Base-by-base conservation (phyloP, 2,797 vertebrate genomes). In the Enteromius viviparus region DNA sequence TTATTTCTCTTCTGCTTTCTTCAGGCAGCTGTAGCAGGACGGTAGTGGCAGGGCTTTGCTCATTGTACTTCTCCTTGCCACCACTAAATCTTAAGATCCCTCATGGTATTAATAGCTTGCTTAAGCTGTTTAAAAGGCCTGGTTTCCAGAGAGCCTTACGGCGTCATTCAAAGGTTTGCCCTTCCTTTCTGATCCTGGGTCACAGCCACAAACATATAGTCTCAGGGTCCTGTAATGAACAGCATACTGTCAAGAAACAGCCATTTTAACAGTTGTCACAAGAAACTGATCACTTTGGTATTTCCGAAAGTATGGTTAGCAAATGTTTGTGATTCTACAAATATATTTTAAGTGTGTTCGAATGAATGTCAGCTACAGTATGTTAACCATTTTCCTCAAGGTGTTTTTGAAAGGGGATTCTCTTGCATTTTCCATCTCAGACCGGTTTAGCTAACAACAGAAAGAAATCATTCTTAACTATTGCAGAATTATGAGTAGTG, bases 21-120 rank as follows among this genome's bases (percentile, higher is more conserved):
- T 78, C 26, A 3, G 47, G n/a, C 49, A 64, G 29, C 81, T 79
- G 45, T 62, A 51, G 8, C 26, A 32, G 47, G 55, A 40, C 55
- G 29, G 37, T 58, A 11, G 26, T 62, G 14, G 26, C 29, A 15
- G 15, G n/a, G 34, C 47, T 70, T 68, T 53, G 8, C 26, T 80
- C 64, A 69, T 47, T 37, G 47, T 65, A n/a, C 60, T 49, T 45
- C 10, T 17, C 29, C 51, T 34, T 81, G 68, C 79, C 66, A 78
- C 82, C 84, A 72, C 72, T 89, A 88, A 90, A 87, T 85, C 89
- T 87, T 80, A 84, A 86, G 72, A 66, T 88, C 86, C 84, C 60
- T 85, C 75, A 60, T 76, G 76, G 88, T 91, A 91, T 91, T 92
- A 88, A 90, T 89, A 91, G 88, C 82, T 45, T 85, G 78, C 80